Percentiles rank a stretch among this genome's conserved stretches.
These are phyloP conservation scores for Myotis daubentonii DNA, from an alignment of 2,797 vertebrate species.

Conservation along the genomic window DNA sequence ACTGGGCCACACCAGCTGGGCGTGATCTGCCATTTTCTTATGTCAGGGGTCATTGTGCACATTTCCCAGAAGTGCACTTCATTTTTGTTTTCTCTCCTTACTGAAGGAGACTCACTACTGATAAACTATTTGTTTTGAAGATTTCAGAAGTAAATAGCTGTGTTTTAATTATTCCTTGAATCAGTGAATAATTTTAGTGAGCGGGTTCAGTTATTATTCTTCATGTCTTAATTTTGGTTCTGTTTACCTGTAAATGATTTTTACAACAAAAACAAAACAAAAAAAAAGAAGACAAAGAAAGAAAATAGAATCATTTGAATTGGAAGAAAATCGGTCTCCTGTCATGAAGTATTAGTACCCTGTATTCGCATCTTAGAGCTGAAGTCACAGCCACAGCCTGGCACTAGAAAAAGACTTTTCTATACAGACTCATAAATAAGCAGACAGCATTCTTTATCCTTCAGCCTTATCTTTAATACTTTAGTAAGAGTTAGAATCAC, in stretches of 20 bases:
- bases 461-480: background rate
- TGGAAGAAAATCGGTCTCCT: conserved; percentile 11
- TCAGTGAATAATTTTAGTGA: conserved; percentile 1
- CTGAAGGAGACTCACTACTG: background rate
- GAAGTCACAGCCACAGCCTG: background rate
- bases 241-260: conserved; percentile 44
- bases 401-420: background rate
- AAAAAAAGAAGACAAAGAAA: background rate
- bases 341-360: background rate
- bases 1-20: too few relatives aligned
- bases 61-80: background rate
- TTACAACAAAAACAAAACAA: background rate
- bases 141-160: conserved; percentile 32
- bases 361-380: background rate
- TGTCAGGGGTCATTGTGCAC: background rate
- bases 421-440: background rate
- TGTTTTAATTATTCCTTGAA: conserved; percentile 23
- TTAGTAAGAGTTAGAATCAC: background rate
- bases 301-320: conserved; percentile 13
- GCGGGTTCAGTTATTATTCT: conserved; percentile 14
- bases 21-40: background rate
- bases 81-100: background rate
- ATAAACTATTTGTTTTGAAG: background rate
- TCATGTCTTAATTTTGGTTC: conserved; percentile 57
- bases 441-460: background rate